phyloP scores from a whole-genome alignment of 2,888 invertebrate species.

The Xylocampa areola region DNA sequence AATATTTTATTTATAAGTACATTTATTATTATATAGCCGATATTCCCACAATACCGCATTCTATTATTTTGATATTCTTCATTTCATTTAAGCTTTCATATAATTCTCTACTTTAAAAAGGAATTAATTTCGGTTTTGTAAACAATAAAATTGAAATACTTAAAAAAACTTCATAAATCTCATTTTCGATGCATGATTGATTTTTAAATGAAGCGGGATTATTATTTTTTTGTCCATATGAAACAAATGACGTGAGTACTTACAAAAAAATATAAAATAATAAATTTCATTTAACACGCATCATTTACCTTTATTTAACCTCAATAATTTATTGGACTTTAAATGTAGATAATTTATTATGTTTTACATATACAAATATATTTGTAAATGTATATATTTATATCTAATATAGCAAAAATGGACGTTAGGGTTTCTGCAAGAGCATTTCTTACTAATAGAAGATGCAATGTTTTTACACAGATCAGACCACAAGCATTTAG shows the following conservation, averaged over 20 bases:
- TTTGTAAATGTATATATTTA: slow-evolving; percentile 54
- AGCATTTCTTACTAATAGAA: slow-evolving; percentile 43
- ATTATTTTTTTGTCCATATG: neutral
- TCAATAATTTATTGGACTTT: slow-evolving; percentile 42
- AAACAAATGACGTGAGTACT: neutral
- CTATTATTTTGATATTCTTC: slow-evolving; percentile 12
- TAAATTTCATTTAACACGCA: slow-evolving; percentile 3
- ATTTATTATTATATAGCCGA: slow-evolving; percentile 9
- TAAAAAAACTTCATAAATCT: slow-evolving; percentile 10
- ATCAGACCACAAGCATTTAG: slow-evolving; percentile 15
- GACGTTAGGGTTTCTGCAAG: slow-evolving; percentile 69
- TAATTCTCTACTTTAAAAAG: slow-evolving; percentile 17
- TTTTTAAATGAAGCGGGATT: slow-evolving; percentile 31
- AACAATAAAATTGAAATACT: too few species aligned
- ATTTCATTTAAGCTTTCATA: slow-evolving; percentile 15
- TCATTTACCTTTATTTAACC: slow-evolving; percentile 20
- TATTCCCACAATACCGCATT: neutral
- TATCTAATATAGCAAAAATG: slow-evolving; percentile 66
- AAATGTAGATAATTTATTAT: slow-evolving; percentile 44
- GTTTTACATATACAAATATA: slow-evolving; percentile 54
- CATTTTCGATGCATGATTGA: slow-evolving; percentile 40
- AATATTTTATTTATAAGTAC: slow-evolving; percentile 5
- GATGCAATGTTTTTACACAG: slow-evolving; percentile 24
- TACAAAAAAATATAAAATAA: slow-evolving; percentile 3
- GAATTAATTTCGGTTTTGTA: too few species aligned